phyloP scores from a whole-genome alignment of 2,113 vertebrate species.

The Plecturocebus donacophilus region DNA sequence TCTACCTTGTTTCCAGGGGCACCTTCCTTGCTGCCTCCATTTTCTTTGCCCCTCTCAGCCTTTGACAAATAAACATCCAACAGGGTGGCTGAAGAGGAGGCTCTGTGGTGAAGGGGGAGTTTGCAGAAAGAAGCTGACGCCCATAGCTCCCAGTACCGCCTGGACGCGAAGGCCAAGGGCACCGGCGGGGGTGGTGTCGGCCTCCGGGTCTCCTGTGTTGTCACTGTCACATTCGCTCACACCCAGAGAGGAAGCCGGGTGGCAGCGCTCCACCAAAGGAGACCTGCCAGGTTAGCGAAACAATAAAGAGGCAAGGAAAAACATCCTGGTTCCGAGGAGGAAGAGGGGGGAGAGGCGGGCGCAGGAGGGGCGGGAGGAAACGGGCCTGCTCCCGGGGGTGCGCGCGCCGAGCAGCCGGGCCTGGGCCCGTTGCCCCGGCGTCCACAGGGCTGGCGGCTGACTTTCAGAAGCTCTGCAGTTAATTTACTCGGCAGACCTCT shows the following conservation, averaged over 20 bases:
- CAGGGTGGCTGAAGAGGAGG: neutral
- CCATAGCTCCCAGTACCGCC: neutral
- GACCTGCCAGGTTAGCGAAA: constrained; percentile 88
- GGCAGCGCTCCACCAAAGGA: constrained; percentile 84
- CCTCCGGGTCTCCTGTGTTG: constrained; percentile 1
- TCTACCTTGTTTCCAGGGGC: neutral
- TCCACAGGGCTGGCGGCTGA: neutral
- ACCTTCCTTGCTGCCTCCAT: neutral
- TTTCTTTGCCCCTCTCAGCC: neutral
- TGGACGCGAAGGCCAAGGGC: neutral
- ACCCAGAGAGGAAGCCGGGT: constrained; percentile 85
- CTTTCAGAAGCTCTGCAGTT: neutral
- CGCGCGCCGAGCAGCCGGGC: neutral
- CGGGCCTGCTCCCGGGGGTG: neutral
- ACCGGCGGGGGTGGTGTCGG: neutral
- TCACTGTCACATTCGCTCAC: constrained; percentile 69
- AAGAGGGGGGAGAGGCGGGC: neutral
- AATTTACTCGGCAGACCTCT: neutral
- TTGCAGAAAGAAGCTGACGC: neutral
- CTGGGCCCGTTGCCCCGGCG: neutral
- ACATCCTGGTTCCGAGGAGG: constrained; percentile 88
- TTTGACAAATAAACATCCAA: neutral
- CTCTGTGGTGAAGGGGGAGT: neutral
- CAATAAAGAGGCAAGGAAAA: constrained; percentile 90
- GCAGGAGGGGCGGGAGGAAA: constrained; percentile 8